These are phyloP conservation scores for Anabas testudineus DNA, from an alignment of 2,797 vertebrate genomes.

Conservation along the genomic window DNA sequence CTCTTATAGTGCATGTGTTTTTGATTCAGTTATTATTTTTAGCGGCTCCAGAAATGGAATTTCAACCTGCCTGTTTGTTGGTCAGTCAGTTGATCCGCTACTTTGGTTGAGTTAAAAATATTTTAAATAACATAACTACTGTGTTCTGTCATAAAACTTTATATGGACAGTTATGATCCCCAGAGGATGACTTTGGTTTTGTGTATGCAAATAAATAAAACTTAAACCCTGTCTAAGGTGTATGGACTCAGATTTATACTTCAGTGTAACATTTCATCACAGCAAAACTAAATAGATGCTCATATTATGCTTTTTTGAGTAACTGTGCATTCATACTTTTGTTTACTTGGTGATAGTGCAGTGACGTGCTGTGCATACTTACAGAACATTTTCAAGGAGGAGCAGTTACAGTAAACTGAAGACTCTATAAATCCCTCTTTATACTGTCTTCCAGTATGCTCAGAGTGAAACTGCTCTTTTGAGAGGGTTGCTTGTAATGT, in stretches of 20 bases:
- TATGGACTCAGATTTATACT: too few relatives aligned
- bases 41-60: background rate
- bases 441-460: constrained; percentile 19
- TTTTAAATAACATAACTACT: background rate
- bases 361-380: too few relatives aligned
- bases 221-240: too few relatives aligned
- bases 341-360: too few relatives aligned
- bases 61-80: background rate
- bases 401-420: background rate
- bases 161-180: background rate
- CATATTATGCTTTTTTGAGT: too few relatives aligned
- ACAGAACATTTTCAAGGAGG: background rate
- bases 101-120: background rate
- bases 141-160: too few relatives aligned
- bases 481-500: constrained; percentile 26
- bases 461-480: constrained; percentile 14
- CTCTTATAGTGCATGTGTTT: background rate
- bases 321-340: too few relatives aligned
- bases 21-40: background rate
- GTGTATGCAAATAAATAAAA: too few relatives aligned
- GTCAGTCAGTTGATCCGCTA: background rate
- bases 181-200: background rate
- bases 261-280: too few relatives aligned
- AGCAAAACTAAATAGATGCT: too few relatives aligned
- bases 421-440: constrained; percentile 17